A percentile compares a stretch with the other conserved stretches of the same genome.
Evolutionary conservation across 2,113 vertebrate genomes (phyloP).

Genomic region (Chelonoidis abingdonii): DNA sequence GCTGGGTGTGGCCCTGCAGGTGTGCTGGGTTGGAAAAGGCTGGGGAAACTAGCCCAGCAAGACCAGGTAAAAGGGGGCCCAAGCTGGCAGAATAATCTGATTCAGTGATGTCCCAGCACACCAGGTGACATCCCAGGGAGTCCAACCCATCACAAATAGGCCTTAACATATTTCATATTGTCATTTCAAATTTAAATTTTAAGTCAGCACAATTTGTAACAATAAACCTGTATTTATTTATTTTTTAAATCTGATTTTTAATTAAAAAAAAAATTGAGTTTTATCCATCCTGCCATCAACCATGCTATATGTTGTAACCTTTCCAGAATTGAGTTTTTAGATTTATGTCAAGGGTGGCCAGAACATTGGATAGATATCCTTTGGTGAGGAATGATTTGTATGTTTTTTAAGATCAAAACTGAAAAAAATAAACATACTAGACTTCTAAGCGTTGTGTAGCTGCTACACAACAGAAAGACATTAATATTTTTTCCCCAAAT

Average conservation of each 20-base stretch:
- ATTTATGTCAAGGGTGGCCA: background rate
- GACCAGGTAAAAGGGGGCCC: too few species aligned
- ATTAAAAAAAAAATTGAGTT: background rate
- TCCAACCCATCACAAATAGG: background rate
- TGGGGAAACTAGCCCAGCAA: too few species aligned
- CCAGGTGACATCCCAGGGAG: too few species aligned
- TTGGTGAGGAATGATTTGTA: background rate
- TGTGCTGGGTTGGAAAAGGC: too few species aligned
- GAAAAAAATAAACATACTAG: background rate
- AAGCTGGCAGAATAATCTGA: too few species aligned
- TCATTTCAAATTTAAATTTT: background rate
- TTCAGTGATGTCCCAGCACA: too few species aligned
- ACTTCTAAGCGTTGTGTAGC: background rate
- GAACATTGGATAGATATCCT: background rate
- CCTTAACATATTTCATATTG: background rate
- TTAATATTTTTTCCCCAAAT: background rate
- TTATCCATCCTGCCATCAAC: background rate
- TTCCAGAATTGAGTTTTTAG: background rate
- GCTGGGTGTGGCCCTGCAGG: too few species aligned
- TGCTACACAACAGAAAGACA: background rate
- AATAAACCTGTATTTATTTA: background rate
- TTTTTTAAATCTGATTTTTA: background rate
- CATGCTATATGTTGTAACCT: background rate
- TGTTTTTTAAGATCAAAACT: background rate
- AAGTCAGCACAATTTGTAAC: background rate